Evolutionary conservation across 2,797 vertebrate genomes (phyloP).

Genomic region (Onychomys arenicola): DNA sequence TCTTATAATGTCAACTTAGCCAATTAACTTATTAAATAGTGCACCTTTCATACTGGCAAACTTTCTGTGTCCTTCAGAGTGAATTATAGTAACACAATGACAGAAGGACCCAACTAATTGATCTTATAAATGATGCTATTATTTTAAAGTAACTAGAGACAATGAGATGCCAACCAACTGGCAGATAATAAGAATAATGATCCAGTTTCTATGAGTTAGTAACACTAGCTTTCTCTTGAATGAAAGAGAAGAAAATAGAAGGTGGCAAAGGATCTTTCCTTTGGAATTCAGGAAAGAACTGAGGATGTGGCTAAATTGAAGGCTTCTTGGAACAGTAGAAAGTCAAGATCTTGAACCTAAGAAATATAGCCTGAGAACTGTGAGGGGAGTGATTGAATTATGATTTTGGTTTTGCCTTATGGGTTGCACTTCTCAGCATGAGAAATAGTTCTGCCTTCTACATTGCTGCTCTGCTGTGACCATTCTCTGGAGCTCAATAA

Average conservation of each 20-base stretch:
- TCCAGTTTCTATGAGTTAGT: neutral
- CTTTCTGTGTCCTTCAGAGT: neutral
- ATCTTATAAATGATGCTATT: slow-evolving; percentile 10
- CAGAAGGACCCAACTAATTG: neutral
- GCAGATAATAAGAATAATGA: slow-evolving; percentile 44
- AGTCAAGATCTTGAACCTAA: slow-evolving; percentile 43
- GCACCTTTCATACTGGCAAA: slow-evolving; percentile 9
- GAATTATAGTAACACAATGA: slow-evolving; percentile 15
- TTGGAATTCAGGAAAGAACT: slow-evolving; percentile 30
- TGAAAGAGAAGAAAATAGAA: neutral
- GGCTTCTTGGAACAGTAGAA: neutral
- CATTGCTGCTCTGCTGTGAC: slow-evolving; percentile 35
- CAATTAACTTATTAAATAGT: slow-evolving; percentile 47
- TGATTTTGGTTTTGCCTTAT: slow-evolving; percentile 1
- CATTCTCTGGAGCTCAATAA: slow-evolving; percentile 54
- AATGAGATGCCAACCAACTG: slow-evolving; percentile 33
- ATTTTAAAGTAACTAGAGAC: slow-evolving; percentile 32
- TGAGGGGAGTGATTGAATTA: slow-evolving; percentile 7
- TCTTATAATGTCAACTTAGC: neutral
- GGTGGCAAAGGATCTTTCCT: neutral
- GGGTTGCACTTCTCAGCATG: slow-evolving; percentile 1
- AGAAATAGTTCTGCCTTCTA: slow-evolving; percentile 17
- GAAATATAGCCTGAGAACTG: neutral
- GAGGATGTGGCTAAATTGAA: slow-evolving; percentile 35
- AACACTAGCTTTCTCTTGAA: neutral